Evolutionary conservation across 37 sponge, comb jelly and placozoan genomes (phyloP), one percentile per base, ranked within the genome.

Genomic region (Haliclona indistincta): DNA sequence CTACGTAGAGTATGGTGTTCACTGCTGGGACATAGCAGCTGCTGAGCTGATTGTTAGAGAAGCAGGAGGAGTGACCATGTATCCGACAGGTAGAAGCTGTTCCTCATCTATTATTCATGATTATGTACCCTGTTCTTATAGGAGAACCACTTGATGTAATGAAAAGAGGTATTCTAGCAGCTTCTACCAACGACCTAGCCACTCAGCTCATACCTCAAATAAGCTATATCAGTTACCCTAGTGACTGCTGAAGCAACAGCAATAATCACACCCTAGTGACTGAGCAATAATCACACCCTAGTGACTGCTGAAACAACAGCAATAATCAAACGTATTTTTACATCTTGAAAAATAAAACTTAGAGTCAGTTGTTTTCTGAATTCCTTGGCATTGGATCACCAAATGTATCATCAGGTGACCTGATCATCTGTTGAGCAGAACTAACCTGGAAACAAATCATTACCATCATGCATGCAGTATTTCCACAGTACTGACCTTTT

Each of bases 11-110:
- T 81, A 77, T 64, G 98, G 98, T 13, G 45, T 97, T 22, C 95
- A 97, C 74, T 93, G 95, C 72, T 97, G 98, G 98, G 98, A 97
- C 67, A 82, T 94, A n/a, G 98, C 98, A 17, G 98, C 98, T 23
- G 95, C 87, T 10, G 86, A 47, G 7, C 63, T 97, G 45, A 95
- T 97, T 23, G 81, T 86, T 7, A 25, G 84, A 40, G 98, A 97
- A 81, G 95, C 98, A n/a, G 98, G 98, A 25, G 98, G 96, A 47
- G 84, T 82, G 11, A 76, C 84, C n/a, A 73, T 95, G 67, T 80
- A 81, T 43, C 88, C 92, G 6, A 79, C 64, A 43, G 95, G 95
- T 94, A 7, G 35, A 56, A 17, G 49, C n/a, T 38, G 30, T 38
- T 17, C 22, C 5, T 23, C 36, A 4, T 35, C 6, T 45, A 28